Percentiles rank a stretch among this genome's conserved stretches.
Evolutionary conservation across 2,888 invertebrate species (phyloP).

Genomic region (Drosophila hamatofila): DNA sequence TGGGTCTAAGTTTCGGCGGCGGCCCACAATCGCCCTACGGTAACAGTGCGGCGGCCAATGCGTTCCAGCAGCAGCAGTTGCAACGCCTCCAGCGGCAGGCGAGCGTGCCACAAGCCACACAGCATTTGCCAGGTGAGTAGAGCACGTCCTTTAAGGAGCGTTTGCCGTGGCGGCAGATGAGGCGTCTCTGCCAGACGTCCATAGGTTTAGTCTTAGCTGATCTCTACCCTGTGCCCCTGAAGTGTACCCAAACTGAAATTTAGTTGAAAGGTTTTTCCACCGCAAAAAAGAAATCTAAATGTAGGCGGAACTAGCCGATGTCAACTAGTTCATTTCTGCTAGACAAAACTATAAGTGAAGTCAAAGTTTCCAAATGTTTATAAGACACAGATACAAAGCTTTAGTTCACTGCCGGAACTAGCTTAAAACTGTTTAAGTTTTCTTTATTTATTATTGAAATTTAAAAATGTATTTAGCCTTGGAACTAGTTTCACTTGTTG

Average conservation of each 20-base stretch:
- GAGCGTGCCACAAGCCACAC: constrained; percentile 85
- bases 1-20: constrained; percentile 27
- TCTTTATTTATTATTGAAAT: neutral
- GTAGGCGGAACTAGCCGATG: constrained; percentile 8
- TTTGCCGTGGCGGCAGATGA: neutral
- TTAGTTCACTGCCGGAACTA: neutral
- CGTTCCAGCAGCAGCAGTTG: constrained; percentile 83
- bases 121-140: constrained; percentile 85
- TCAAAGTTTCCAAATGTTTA: neutral
- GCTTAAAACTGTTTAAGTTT: neutral
- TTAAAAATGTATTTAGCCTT: neutral
- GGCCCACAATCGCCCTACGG: constrained; percentile 82
- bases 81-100: constrained; percentile 85
- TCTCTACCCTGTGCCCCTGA: neutral
- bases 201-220: constrained; percentile 13
- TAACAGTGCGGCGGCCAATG: constrained; percentile 57
- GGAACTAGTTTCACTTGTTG: neutral
- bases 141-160: neutral
- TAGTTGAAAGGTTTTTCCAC: neutral
- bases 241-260: neutral
- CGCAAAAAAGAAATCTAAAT: neutral
- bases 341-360: neutral
- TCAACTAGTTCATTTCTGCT: constrained; percentile 4
- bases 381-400: neutral
- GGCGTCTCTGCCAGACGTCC: neutral